phyloP scores from a whole-genome alignment of 2,888 invertebrate genomes.

The Macaria liturata region DNA sequence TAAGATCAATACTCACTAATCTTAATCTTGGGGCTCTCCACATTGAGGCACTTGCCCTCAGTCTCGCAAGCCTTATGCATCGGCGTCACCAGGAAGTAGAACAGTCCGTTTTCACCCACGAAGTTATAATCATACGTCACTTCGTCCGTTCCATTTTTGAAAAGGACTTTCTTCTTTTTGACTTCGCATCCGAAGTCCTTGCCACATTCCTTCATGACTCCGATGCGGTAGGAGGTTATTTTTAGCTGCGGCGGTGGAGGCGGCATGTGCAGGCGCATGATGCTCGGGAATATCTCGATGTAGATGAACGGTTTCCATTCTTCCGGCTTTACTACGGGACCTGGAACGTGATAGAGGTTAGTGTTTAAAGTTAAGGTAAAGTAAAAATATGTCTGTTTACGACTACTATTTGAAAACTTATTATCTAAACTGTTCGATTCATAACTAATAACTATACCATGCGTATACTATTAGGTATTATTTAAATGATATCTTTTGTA shows the following conservation, averaged over 20 bases:
- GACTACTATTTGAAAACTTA: too few species aligned
- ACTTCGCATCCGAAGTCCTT: constrained; percentile 46
- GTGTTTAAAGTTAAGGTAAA: too few species aligned
- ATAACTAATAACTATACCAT: too few species aligned
- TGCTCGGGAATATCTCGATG: constrained; percentile 63
- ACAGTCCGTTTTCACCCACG: constrained; percentile 58
- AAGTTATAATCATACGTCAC: constrained; percentile 62
- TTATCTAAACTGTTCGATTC: too few species aligned
- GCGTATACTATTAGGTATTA: too few species aligned
- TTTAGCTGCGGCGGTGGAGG: constrained; percentile 61
- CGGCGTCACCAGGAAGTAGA: constrained; percentile 65
- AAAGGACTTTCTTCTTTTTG: constrained; percentile 37
- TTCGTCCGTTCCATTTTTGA: constrained; percentile 56
- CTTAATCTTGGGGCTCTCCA: constrained; percentile 64
- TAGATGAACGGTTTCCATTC: constrained; percentile 75
- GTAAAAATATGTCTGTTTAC: too few species aligned
- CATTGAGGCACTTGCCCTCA: constrained; percentile 47
- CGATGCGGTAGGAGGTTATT: constrained; percentile 57
- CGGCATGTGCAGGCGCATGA: constrained; percentile 64
- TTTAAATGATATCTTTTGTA: too few species aligned
- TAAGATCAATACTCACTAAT: constrained; percentile 59
- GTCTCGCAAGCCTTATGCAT: constrained; percentile 52
- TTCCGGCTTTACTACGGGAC: constrained; percentile 54
- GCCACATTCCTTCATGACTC: constrained; percentile 52
- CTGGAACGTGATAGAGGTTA: constrained; percentile 39